Percentiles rank a stretch among this genome's conserved stretches.
Conservation (phyloP, 2,888 invertebrate species). For the Xestia sexstrigata region DNA sequence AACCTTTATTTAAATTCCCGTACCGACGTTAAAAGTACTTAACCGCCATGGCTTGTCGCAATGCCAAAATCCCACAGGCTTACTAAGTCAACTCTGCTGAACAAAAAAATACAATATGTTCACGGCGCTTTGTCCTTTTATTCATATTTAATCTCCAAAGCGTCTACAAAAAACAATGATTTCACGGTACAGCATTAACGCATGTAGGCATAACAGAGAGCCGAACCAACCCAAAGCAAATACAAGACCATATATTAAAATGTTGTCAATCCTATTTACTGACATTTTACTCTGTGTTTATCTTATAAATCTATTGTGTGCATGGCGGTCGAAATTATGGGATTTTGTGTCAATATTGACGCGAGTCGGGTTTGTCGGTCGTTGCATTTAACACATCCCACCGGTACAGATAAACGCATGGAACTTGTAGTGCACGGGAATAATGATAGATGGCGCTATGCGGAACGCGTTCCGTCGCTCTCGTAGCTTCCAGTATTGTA, state of each 20-base stretch:
- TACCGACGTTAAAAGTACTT: constrained; percentile 75
- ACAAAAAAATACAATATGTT: constrained; percentile 82
- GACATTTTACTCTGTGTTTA: constrained; percentile 90
- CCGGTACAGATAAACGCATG: constrained; percentile 75
- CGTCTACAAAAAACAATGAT: constrained; percentile 89
- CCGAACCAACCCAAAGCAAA: constrained; percentile 86
- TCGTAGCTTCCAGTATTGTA: constrained; percentile 26
- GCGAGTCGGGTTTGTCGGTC: constrained; percentile 83
- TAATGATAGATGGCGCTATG: constrained; percentile 81
- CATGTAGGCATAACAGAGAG: constrained; percentile 89
- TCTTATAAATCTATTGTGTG: constrained; percentile 90
- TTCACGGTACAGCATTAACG: constrained; percentile 90
- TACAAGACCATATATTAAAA: constrained; percentile 89
- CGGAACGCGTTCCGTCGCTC: constrained; percentile 39
- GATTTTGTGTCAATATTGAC: constrained; percentile 89
- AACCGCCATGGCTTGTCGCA: constrained; percentile 77
- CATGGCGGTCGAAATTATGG: constrained; percentile 89
- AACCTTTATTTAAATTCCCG: constrained; percentile 73
- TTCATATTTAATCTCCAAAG: constrained; percentile 89
- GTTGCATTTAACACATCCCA: constrained; percentile 89
- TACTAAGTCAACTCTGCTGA: constrained; percentile 82
- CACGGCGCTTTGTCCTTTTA: constrained; percentile 87
- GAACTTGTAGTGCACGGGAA: constrained; percentile 60
- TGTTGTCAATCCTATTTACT: constrained; percentile 90
- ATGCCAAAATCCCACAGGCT: constrained; percentile 83